Evolutionary conservation across 2,113 vertebrate genomes (phyloP).

Genomic region (Gnathonemus echidnorhynchus): DNA sequence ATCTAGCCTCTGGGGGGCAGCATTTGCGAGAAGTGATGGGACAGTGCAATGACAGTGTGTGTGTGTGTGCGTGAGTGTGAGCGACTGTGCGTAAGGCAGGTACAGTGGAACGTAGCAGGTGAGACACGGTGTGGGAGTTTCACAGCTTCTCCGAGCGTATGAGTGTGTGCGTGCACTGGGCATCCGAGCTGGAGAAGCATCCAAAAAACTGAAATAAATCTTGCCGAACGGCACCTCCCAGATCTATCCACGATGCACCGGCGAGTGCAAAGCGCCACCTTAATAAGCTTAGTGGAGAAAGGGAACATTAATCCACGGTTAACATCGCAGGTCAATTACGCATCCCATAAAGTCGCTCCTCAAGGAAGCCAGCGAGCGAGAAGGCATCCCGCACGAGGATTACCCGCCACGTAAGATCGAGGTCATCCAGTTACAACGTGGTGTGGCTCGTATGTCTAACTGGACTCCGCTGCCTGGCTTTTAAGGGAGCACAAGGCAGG

Average conservation of each 20-base stretch:
- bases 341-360: background rate
- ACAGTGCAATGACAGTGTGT: background rate
- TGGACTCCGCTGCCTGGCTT: background rate
- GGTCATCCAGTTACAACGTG: background rate
- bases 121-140: background rate
- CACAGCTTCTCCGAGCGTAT: background rate
- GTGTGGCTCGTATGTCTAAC: background rate
- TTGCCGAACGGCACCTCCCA: background rate
- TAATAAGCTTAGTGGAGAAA: background rate
- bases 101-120: background rate
- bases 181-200: background rate
- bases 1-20: background rate
- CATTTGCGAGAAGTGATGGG: background rate
- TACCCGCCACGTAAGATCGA: background rate
- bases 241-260: no score
- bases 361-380: background rate
- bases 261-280: background rate
- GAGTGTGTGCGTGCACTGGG: background rate
- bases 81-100: background rate
- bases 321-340: background rate
- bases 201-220: background rate
- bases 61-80: background rate
- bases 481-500: background rate
- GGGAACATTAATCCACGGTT: conserved; percentile 7
- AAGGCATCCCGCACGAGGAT: background rate